Base-by-base conservation (phyloP, 2,113 vertebrate species). In the Bubo bubo region DNA sequence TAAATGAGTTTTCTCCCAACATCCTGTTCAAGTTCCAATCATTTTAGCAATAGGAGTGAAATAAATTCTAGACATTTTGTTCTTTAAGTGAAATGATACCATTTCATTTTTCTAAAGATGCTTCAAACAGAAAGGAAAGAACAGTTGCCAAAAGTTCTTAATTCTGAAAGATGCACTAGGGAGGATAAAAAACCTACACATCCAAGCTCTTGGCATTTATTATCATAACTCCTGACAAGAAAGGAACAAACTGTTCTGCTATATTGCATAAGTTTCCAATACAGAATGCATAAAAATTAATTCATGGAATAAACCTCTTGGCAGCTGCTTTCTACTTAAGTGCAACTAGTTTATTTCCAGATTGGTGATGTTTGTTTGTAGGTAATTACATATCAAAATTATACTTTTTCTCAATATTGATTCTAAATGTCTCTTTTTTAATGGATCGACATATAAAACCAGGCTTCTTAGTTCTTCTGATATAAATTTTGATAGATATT, bases 301-400 rank as follows among this genome's bases (percentile, higher is more conserved):
- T 79, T 87, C 19, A 79, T 77, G 28, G 68, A 84, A 94, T 76
- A 95, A 95, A 89, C 30, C 49, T 91, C 76, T 83, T 89, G 80
- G 75, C 58, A 70, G 70, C 30, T 63, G 19, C n/a, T 94, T 95
- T 81, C 49, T 28, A 73, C 67, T 83, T 72, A 79, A 91, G 86
- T 8, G 63, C 37, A 88, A 79, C 26, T 82, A 45, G 53, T 86
- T 91, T 76, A 71, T 91, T 94, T 95, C 79, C 76, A 91, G 60
- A 93, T 26, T 1, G 5, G 43, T 67, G 68, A 80, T 67, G 37
- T 50, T 81, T 21, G 70, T 90, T 91, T 77, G 21, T 52, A 76
- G 27, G 41, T 63, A 91, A 94, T 71, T 74, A 71, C 20, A 79
- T 91, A 94, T 95, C 71, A 19, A 93, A 93, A 77, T 75, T 11